Conservation (phyloP, 2,888 invertebrate genomes). For the Bellardia bayeri region DNA sequence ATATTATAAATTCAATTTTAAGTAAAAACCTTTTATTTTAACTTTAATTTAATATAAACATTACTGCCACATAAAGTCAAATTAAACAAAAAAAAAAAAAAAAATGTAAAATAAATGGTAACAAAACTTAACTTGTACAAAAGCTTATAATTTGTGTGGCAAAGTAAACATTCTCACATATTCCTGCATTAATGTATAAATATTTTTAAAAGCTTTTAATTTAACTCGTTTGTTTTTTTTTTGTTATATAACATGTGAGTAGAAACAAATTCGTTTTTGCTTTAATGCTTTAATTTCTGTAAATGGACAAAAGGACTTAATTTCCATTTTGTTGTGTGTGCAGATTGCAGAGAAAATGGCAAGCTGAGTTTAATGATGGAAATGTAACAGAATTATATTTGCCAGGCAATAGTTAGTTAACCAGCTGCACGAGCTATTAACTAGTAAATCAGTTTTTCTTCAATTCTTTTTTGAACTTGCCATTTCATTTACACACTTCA, state of each 20-base stretch:
- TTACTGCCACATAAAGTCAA: no score
- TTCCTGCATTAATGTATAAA: background rate
- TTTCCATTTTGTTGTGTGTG: background rate
- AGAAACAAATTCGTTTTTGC: background rate
- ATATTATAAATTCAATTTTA: no score
- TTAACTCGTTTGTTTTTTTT: background rate
- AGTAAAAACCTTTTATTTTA: no score
- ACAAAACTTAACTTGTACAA: background rate
- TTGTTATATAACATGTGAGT: background rate
- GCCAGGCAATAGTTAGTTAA: background rate
- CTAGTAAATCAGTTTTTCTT: no score
- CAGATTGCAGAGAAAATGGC: background rate
- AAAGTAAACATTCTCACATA: conserved; percentile 5
- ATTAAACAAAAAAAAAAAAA: no score
- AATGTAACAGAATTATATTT: background rate
- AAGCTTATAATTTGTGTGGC: conserved; percentile 4
- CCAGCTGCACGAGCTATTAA: no score
- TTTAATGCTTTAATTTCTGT: background rate
- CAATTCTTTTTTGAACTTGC: no score
- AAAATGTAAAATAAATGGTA: no score
- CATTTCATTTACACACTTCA: no score
- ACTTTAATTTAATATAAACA: no score
- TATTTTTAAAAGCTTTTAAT: conserved; percentile 4
- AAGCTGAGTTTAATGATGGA: background rate
- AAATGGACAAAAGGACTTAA: conserved; percentile 1